Evolutionary conservation across 2,797 vertebrate genomes (phyloP), one percentile per base, ranked within the genome.

Genomic region (Neosalanx taihuensis): DNA sequence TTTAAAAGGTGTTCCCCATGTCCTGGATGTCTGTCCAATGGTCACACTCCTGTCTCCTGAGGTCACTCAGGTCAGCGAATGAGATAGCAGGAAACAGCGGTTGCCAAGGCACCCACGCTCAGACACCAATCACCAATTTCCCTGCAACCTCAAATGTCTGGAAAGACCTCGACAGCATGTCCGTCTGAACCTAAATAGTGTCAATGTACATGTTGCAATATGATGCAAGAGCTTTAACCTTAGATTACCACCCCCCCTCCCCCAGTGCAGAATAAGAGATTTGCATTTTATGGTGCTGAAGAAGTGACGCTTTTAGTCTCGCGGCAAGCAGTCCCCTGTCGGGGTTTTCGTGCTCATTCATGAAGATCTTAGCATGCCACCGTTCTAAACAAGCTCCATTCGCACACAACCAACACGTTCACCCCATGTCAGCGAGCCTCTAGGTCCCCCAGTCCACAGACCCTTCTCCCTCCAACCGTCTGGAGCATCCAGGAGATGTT

Each of bases 21-120:
- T 76, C 69, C 58, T 57, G 76, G 15, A 73, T 75, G 73, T 78
- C 79, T 76, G 60, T 74, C 76, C 76, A 75, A 20, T 81, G 77
- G 73, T 75, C 80, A 74, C 67, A 76, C 77, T 76, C 78, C 79
- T 81, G 60, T 71, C 66, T 76, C 76, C 71, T 12, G n/a, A 81
- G 86, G 84, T 82, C 76, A 64, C 69, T 65, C 37, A 53, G 79
- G 82, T 86, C 81, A 84, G 81, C 76, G 83, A 85, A 75, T 78
- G 72, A 75, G 74, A 64, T 6, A 41, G 76, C 18, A 62, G 74
- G 76, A 75, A 72, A 73, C 64, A 18, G 23, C 18, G 68, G 69
- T 72, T 75, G 75, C 80, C 83, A 79, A 72, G 67, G 58, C 64
- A 74, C 67, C 71, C 69, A 18, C 7, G 13, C 51, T 53, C 51